A percentile compares a stretch with the other conserved stretches of the same genome.
phyloP scores from a whole-genome alignment of 2,113 vertebrate genomes.

The Myxocyprinus asiaticus region DNA sequence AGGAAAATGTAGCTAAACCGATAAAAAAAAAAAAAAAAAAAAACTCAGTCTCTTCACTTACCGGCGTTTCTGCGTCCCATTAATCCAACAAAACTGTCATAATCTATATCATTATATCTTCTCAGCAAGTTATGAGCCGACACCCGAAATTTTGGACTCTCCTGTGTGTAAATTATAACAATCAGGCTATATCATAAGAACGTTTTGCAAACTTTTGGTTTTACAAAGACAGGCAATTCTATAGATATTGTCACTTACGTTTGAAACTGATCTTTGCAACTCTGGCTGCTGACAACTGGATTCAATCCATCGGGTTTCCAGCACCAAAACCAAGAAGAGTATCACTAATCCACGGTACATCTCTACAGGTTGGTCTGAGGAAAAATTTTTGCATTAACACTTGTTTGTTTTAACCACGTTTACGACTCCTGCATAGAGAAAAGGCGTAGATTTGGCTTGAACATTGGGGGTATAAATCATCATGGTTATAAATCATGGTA shows the following conservation, averaged over 20 bases:
- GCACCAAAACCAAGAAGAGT: constrained; percentile 69
- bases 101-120: constrained; percentile 79
- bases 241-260: constrained; percentile 60
- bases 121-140: constrained; percentile 75
- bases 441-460: no score
- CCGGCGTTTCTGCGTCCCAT: constrained; percentile 81
- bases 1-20: neutral
- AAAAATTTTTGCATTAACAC: neutral
- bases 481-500: no score
- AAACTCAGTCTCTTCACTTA: constrained; percentile 57
- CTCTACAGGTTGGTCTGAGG: constrained; percentile 61
- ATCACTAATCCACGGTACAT: constrained; percentile 73
- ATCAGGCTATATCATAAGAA: no score
- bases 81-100: constrained; percentile 83
- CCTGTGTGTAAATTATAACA: constrained; percentile 52
- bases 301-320: constrained; percentile 69
- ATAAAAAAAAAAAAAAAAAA: neutral
- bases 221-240: neutral
- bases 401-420: neutral
- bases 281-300: constrained; percentile 73
- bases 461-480: no score
- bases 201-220: no score
- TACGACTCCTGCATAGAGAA: no score
- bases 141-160: constrained; percentile 64
- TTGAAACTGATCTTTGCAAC: constrained; percentile 60